Conservation (phyloP, 2,797 vertebrate genomes). For the Rallus crepitans region DNA sequence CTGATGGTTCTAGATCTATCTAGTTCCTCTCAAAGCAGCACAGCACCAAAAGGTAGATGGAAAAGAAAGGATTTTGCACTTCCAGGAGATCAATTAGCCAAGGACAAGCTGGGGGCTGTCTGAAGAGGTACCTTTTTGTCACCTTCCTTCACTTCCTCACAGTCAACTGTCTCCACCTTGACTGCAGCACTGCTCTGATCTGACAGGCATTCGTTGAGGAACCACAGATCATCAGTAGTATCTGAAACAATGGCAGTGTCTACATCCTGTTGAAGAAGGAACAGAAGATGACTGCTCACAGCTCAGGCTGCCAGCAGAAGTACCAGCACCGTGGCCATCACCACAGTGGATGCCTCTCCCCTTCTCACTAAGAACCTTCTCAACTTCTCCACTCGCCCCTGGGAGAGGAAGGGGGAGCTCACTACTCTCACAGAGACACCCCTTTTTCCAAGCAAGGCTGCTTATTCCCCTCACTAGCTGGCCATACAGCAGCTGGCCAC, state of each 20-base stretch:
- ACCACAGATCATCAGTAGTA: slow-evolving; percentile 96
- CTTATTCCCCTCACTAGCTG: neutral
- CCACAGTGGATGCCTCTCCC: neutral
- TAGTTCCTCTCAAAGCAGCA: neutral
- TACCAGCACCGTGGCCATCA: neutral
- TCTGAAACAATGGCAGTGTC: slow-evolving; percentile 96
- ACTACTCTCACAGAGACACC: neutral
- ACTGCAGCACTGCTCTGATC: slow-evolving; percentile 88
- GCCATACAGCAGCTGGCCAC: neutral
- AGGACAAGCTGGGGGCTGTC: neutral
- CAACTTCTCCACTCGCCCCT: neutral
- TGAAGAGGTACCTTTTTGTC: slow-evolving; percentile 74
- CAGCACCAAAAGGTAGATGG: neutral
- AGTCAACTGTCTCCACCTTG: slow-evolving; percentile 86
- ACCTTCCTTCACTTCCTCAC: slow-evolving; percentile 71
- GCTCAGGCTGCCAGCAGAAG: neutral
- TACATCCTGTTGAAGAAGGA: slow-evolving; percentile 86
- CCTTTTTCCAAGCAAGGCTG: neutral
- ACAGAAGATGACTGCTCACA: neutral
- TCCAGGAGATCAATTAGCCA: neutral
- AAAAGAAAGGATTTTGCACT: no score
- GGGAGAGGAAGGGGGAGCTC: neutral
- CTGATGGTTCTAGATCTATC: neutral
- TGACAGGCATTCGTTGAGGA: slow-evolving; percentile 89
- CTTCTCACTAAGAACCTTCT: neutral